phyloP scores from a whole-genome alignment of 2,797 vertebrate genomes.

The Sebastes nivosus region DNA sequence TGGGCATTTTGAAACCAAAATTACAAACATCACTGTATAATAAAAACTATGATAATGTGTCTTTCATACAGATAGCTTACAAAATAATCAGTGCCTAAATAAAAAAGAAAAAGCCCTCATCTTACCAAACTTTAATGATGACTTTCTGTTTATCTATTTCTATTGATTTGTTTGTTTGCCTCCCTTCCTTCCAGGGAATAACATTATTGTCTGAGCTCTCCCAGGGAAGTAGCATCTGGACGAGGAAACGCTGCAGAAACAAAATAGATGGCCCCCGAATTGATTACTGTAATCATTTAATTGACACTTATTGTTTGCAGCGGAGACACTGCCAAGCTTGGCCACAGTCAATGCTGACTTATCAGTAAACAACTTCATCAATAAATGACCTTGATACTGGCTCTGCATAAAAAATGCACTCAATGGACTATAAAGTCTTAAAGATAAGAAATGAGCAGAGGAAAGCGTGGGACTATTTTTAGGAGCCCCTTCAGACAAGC shows the following conservation, averaged over 20 bases:
- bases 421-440: conserved; percentile 15
- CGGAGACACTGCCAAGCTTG: conserved; percentile 34
- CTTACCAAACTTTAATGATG: background rate
- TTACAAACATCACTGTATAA: background rate
- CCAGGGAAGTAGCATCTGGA: background rate
- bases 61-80: background rate
- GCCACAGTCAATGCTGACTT: conserved; percentile 47
- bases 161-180: conserved; percentile 12
- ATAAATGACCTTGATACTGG: conserved; percentile 36
- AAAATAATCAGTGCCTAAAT: background rate
- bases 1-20: background rate
- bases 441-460: background rate
- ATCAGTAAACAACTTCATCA: conserved; percentile 43
- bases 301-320: conserved; percentile 46
- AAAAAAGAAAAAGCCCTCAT: background rate
- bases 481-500: background rate
- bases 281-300: conserved; percentile 48
- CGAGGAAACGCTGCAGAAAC: conserved; percentile 3
- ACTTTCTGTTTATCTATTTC: conserved; percentile 17
- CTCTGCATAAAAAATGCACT: conserved; percentile 27
- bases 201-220: background rate
- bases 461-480: background rate
- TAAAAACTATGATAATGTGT: background rate
- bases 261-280: conserved; percentile 20
- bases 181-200: background rate